phyloP scores from a whole-genome alignment of 1,140 invertebrate species.

The Chelonus insularis region DNA sequence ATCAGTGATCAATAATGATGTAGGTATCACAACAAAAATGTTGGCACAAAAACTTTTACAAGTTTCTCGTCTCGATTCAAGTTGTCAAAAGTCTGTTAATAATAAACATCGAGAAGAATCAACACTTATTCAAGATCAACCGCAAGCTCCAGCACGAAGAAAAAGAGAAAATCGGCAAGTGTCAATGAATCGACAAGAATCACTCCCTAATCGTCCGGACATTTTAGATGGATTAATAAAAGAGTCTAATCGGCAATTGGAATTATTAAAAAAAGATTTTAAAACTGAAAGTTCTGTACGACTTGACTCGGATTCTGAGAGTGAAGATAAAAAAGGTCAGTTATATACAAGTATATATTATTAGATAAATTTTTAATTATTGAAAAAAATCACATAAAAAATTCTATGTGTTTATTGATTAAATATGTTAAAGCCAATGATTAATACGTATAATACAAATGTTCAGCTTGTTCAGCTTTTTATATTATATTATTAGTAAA shows the following conservation, averaged over 20 bases:
- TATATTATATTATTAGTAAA: too few relatives aligned
- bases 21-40: constrained; percentile 29
- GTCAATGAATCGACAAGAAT: constrained; percentile 7
- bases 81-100: neutral
- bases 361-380: too few relatives aligned
- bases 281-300: constrained; percentile 35
- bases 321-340: constrained; percentile 52
- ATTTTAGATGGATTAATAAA: constrained; percentile 49
- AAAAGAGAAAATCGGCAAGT: constrained; percentile 27
- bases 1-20: constrained; percentile 15
- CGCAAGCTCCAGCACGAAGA: constrained; percentile 27
- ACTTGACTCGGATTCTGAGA: constrained; percentile 49
- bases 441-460: too few relatives aligned
- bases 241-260: constrained; percentile 47
- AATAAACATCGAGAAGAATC: too few relatives aligned
- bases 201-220: constrained; percentile 38
- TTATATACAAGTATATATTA: too few relatives aligned
- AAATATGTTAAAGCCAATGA: too few relatives aligned
- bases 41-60: constrained; percentile 37
- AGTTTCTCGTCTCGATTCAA: constrained; percentile 30
- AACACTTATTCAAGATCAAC: too few relatives aligned
- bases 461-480: too few relatives aligned
- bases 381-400: neutral
- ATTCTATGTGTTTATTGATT: neutral
- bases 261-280: constrained; percentile 41